Percentiles rank a stretch among this genome's conserved stretches.
Conservation (phyloP, 2,113 vertebrate genomes). For the Tachycineta bicolor region DNA sequence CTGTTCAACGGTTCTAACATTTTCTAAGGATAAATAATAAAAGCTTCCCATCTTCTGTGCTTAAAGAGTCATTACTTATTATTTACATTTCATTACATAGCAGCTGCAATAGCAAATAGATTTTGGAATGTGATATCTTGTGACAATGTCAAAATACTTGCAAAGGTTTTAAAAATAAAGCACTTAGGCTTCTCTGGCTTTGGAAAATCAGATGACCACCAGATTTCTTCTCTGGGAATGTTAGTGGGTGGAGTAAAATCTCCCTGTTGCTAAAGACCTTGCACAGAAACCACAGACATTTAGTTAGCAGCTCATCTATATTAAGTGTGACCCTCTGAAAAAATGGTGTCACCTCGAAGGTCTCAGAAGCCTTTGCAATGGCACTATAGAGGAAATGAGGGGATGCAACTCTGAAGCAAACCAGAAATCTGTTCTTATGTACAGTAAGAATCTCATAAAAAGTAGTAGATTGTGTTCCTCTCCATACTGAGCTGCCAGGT, state of each 20-base stretch:
- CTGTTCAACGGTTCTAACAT: not conserved
- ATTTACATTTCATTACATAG: constrained; percentile 12
- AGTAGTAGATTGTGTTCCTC: not conserved
- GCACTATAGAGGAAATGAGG: not conserved
- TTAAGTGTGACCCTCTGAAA: not conserved
- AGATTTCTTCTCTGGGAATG: not conserved
- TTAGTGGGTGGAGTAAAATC: not conserved
- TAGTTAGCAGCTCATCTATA: not conserved
- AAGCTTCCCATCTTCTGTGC: not conserved
- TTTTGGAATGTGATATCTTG: constrained; percentile 11
- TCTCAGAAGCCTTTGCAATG: not conserved
- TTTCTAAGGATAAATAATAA: constrained; percentile 19
- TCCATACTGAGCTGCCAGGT: not conserved
- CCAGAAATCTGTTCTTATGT: not conserved
- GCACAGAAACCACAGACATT: not conserved
- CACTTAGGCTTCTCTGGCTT: not conserved
- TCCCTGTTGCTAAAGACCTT: not conserved
- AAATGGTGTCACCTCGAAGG: not conserved
- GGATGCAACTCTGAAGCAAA: not conserved
- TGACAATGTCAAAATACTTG: constrained; percentile 9
- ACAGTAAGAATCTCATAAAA: not conserved
- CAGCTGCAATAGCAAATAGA: constrained; percentile 11
- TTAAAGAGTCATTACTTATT: constrained; percentile 7
- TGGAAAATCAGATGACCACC: not conserved
- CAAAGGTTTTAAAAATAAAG: constrained; percentile 32